Base-by-base conservation (phyloP, 2,888 invertebrate species). In the Mesorhabditis spiculigera region DNA sequence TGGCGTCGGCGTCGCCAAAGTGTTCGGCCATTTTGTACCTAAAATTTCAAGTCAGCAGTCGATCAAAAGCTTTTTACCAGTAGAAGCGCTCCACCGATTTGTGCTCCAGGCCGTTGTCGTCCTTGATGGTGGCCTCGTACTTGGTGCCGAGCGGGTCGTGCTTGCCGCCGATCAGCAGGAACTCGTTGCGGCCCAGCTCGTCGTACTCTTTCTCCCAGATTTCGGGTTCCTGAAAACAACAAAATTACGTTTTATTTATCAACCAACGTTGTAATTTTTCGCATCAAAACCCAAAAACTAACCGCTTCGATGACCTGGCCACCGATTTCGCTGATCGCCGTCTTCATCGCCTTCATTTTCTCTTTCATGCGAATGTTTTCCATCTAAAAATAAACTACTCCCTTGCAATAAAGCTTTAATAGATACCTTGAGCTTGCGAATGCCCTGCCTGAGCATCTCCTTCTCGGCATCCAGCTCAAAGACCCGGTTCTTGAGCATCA, bases 21-120 rank as follows among this genome's bases (percentile, higher is more conserved):
- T 73, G 44, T 41, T 79, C 79, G 5, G 83, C 83, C 78, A 84
- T 78, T 71, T 82, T 79, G 73, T 78, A 83, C 78, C 78, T 76
- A 42, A 10, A 65, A 43, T 42, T 1, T 42, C 4, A 8, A n/a
- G 5, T 43, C 42, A 65, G 2, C 44, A 41, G 4, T 2, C 71
- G 3, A 6, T 50, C n/a, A 13, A 13, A 1, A 10, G n/a, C 8
- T 50, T 2, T n/a, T 68, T 10, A 69, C 83, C 81, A 81, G 69
- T 77, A 82, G 69, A 75, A 80, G 43, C 83, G 79, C 67, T 84
- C 82, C 16, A 79, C 80, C 16, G 77, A 78, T 65, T 78, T 80
- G 69, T 84, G 81, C 65, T 82, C 76, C 1, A 75, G 41, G 4
- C 76, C 76, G 5, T 80, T 66, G 4, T 68, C 70, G 69, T 82